These are phyloP conservation scores for Agrilus biguttatus DNA, from an alignment of 2,888 invertebrate genomes.

Conservation along the genomic window DNA sequence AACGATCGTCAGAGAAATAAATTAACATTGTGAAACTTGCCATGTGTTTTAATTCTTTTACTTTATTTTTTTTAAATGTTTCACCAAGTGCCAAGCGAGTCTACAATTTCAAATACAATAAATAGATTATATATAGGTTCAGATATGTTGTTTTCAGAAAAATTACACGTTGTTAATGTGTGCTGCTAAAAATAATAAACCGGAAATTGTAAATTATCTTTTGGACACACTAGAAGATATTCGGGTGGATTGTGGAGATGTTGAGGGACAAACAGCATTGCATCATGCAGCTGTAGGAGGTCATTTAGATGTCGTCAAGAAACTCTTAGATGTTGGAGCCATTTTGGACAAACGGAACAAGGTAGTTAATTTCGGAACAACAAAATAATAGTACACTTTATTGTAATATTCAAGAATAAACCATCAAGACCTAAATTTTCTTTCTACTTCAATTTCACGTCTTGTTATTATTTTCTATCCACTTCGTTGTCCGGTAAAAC, in stretches of 20 bases:
- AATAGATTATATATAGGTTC: neutral
- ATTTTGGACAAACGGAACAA: slow-evolving; percentile 54
- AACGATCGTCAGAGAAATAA: too few relatives aligned
- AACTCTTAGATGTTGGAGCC: slow-evolving; percentile 53
- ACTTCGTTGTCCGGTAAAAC: too few relatives aligned
- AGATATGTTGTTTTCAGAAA: slow-evolving; percentile 35
- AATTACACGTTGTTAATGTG: slow-evolving; percentile 62
- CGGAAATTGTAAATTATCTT: slow-evolving; percentile 49
- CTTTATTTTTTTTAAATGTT: too few relatives aligned
- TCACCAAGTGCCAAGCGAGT: too few relatives aligned
- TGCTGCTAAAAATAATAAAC: slow-evolving; percentile 55
- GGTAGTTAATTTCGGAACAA: slow-evolving; percentile 32
- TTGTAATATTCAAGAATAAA: too few relatives aligned
- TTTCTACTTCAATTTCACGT: too few relatives aligned
- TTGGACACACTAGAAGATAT: slow-evolving; percentile 47
- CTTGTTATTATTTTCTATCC: too few relatives aligned
- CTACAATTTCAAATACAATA: too few relatives aligned
- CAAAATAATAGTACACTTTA: too few relatives aligned
- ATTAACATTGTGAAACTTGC: too few relatives aligned
- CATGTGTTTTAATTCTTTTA: too few relatives aligned
- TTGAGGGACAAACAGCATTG: slow-evolving; percentile 57
- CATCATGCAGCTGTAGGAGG: slow-evolving; percentile 65
- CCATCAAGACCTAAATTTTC: too few relatives aligned
- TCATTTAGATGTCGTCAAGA: slow-evolving; percentile 47
- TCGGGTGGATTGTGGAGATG: slow-evolving; percentile 44